These are phyloP conservation scores for Dryobates pubescens DNA, from an alignment of 2,797 vertebrate genomes.

Conservation along the genomic window DNA sequence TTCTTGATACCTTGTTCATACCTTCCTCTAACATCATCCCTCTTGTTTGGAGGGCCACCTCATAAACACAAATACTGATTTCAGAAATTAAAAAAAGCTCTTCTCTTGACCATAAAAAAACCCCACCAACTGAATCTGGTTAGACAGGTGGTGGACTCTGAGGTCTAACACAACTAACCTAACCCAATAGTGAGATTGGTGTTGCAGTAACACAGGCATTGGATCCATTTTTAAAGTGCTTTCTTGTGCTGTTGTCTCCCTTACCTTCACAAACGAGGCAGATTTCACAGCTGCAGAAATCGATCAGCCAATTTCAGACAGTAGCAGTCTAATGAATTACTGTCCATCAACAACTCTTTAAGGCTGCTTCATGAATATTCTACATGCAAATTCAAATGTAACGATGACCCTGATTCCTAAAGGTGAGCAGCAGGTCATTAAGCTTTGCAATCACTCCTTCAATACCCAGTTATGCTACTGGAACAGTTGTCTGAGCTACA, in stretches of 20 bases:
- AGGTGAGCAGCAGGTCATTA: not conserved
- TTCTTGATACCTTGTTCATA: not conserved
- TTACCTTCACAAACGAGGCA: not conserved
- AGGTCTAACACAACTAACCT: not conserved
- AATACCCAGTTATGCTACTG: not conserved
- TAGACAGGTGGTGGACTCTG: not conserved
- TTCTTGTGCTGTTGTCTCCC: not conserved
- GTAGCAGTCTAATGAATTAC: not conserved
- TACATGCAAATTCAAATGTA: not conserved
- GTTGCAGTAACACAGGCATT: rapidly evolving
- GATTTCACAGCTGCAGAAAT: not conserved
- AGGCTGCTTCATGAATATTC: not conserved
- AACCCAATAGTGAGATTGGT: not conserved
- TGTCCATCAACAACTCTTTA: not conserved
- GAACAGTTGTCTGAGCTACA: not conserved
- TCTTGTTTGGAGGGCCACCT: not conserved
- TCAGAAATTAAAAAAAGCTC: not conserved
- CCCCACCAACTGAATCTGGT: rapidly evolving
- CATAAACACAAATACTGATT: not conserved
- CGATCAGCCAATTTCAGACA: not conserved
- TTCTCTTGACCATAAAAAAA: not conserved
- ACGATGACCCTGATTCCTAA: not conserved
- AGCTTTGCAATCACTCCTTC: not conserved
- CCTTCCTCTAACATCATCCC: not conserved
- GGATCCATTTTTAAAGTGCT: not conserved